Base-by-base conservation (phyloP, 2,888 invertebrate species). In the Troides oblongomaculatus region DNA sequence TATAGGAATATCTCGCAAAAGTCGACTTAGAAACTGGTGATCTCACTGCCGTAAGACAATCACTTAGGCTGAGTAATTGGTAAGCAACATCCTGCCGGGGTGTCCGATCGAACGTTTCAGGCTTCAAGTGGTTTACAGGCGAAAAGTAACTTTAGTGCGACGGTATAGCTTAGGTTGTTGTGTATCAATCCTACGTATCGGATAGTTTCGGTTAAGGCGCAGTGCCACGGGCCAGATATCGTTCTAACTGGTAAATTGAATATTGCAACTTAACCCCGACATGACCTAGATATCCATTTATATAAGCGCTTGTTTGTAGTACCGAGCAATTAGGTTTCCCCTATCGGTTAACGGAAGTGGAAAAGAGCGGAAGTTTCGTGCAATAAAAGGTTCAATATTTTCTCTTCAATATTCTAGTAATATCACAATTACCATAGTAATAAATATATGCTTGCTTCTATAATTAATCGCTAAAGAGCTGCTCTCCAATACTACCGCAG, bases 11-110 rank as follows among this genome's bases (percentile, higher is more conserved):
- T 62, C 53, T 23, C 39, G 18, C 43, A 17, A 25, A 39, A 18
- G 17, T 30, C 53, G 53, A 53, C 53, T 14, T 17, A 17, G 53
- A 53, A n/a, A 39, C 39, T 39, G 39, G 39, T 39, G 39, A 39
- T 39, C 39, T 18, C 23, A 25, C 18, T 25, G 68, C 69, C 68
- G 69, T 81, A 86, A 87, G 84, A 89, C 89, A 90, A 90, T 89
- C 87, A 89, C 89, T 90, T 89, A 87, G 79, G 76, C 81, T 87
- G 88, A 90, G 89, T 90, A 90, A 91, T 90, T 90, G 89, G 86
- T 83, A 82, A 84, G 84, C 86, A 86, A 81, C 84, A 81, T 82
- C 72, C 75, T 77, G 76, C 84, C 83, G 83, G 78, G 83, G 81
- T 83, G 85, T 84, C 87, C 84, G 89, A 90, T 90, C 89, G 87